These are phyloP conservation scores for Heteromurus nitidus DNA, from an alignment of 2,888 invertebrate species.

Conservation along the genomic window DNA sequence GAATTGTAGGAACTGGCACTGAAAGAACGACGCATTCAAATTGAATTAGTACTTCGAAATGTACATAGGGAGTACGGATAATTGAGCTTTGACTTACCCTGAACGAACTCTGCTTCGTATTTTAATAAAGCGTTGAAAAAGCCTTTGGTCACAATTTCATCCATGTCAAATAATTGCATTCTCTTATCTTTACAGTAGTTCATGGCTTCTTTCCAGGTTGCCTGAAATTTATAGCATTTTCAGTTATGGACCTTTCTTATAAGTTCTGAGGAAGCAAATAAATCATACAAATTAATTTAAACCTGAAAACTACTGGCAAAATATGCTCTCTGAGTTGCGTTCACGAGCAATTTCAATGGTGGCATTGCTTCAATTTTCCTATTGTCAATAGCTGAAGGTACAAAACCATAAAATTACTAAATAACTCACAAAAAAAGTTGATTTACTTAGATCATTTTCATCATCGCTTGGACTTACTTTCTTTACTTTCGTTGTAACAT, in stretches of 20 bases:
- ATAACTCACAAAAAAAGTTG: too few relatives aligned
- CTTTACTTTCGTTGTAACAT: slow-evolving; percentile 23
- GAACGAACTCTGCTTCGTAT: neutral
- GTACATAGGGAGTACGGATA: neutral
- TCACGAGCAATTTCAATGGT: neutral
- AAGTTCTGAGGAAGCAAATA: neutral
- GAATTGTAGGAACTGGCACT: slow-evolving; percentile 16
- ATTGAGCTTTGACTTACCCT: neutral
- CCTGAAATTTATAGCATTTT: neutral
- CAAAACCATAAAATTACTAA: neutral
- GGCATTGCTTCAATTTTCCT: neutral
- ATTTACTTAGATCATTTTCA: neutral
- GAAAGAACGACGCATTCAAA: neutral
- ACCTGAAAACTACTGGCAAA: slow-evolving; percentile 41
- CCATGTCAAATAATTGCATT: slow-evolving; percentile 35
- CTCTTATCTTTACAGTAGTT: neutral
- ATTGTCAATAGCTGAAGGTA: neutral
- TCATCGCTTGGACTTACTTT: slow-evolving; percentile 4
- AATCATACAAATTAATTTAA: neutral
- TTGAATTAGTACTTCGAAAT: neutral
- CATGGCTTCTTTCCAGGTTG: slow-evolving; percentile 22
- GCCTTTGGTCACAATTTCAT: neutral
- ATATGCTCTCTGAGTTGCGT: neutral
- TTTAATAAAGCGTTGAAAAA: neutral
- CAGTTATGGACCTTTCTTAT: neutral